Evolutionary conservation across 2,888 invertebrate species (phyloP), one percentile per base, ranked within the genome.

Genomic region (Carabus problematicus): DNA sequence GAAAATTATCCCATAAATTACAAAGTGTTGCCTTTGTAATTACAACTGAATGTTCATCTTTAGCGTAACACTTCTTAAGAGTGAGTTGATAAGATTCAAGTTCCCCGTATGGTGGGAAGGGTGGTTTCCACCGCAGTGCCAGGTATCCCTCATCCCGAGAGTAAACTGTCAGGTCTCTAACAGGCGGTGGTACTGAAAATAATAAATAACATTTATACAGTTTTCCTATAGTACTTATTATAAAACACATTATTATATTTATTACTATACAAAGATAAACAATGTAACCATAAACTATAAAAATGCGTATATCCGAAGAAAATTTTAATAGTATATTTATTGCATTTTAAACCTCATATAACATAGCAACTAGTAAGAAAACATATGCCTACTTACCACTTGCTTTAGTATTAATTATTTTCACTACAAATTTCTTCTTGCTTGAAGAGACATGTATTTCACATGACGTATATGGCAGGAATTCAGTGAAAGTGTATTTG

Each of bases 81-180:
- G 14, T 59, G 47, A 76, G 70, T 29, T 56, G 40, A 66, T 76
- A 77, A 11, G 67, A 0, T 12, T 70, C 49, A 16, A 77, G 63
- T 55, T 70, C 71, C 40, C 78, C 79, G 66, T 75, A 75, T 11
- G 77, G 77, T 1, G 78, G 77, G 73, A 74, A 72, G 3, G 77
- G 78, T 52, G 75, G 72, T 59, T 59, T 58, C 74, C 77, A 77
- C 43, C 76, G 72, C 29, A 78, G 8, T 1, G 74, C 74, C 41
- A 78, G 70, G 4, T 67, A 74, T 39, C 29, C 63, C n/a, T 56
- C 39, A 41, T 72, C 73, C 29, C 71, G 73, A 16, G 76, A 74
- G 69, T 71, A 74, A 14, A 71, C 66, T 18, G 59, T 62, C 18
- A 76, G 56, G 14, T 72, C 64, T 59, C 52, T 43, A 0, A 40